These are phyloP conservation scores for Heptranchias perlo DNA, from an alignment of 2,113 vertebrate species.

Conservation along the genomic window DNA sequence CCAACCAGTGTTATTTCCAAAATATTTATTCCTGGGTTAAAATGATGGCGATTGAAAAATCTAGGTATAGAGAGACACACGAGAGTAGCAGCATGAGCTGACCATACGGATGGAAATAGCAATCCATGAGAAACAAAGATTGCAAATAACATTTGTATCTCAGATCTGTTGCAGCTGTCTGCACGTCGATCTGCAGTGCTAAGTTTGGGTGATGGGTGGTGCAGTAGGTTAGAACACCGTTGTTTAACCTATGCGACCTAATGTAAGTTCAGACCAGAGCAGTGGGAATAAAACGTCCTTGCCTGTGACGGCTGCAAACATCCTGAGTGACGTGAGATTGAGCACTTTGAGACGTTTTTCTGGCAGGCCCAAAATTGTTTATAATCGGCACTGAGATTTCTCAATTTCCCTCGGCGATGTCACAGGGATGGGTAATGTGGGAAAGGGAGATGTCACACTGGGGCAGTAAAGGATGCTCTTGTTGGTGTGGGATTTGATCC, in stretches of 20 bases:
- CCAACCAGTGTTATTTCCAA: no score
- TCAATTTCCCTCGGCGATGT: neutral
- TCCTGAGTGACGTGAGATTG: neutral
- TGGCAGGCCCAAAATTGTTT: neutral
- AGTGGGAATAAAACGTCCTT: neutral
- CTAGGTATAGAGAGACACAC: no score
- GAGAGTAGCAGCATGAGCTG: no score
- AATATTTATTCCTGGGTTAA: no score
- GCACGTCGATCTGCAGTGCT: no score
- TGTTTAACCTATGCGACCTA: neutral
- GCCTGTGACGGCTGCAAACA: neutral
- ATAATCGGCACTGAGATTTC: neutral
- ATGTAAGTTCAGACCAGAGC: neutral
- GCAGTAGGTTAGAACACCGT: neutral
- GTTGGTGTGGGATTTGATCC: neutral
- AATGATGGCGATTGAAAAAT: no score
- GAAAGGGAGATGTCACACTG: neutral
- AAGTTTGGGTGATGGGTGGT: neutral
- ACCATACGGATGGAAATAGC: no score
- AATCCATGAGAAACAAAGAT: no score
- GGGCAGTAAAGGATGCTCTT: neutral
- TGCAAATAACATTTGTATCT: no score
- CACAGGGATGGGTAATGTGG: neutral
- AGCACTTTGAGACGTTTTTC: neutral
- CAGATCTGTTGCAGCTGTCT: no score